These are phyloP conservation scores for Bombus confusus DNA, from an alignment of 1,140 invertebrate genomes.

Conservation along the genomic window DNA sequence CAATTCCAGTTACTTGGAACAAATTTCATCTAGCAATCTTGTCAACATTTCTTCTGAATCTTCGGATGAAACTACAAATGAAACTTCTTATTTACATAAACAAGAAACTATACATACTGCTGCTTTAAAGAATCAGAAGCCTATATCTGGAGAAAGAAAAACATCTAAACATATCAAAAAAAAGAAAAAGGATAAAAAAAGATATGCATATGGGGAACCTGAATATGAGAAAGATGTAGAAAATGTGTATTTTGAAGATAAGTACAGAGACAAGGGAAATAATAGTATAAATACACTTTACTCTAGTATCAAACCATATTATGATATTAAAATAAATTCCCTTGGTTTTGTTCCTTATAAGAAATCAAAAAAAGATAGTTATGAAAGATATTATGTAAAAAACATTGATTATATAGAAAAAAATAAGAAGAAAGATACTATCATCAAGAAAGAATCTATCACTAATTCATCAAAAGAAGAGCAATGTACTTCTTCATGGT, in stretches of 20 bases:
- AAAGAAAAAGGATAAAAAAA: slow-evolving; percentile 66
- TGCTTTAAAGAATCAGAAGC: slow-evolving; percentile 17
- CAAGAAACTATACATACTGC: slow-evolving; percentile 3
- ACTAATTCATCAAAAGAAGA: slow-evolving; percentile 49
- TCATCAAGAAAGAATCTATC: slow-evolving; percentile 69
- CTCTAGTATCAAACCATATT: slow-evolving; percentile 80
- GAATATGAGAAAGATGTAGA: slow-evolving; percentile 74
- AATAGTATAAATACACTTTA: slow-evolving; percentile 80
- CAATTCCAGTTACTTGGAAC: slow-evolving; percentile 73
- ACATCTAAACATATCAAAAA: slow-evolving; percentile 65
- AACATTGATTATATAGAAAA: slow-evolving; percentile 67
- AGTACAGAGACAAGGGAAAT: slow-evolving; percentile 77
- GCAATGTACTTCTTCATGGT: slow-evolving; percentile 60
- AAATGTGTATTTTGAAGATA: slow-evolving; percentile 84
- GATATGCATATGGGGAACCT: slow-evolving; percentile 29
- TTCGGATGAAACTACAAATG: slow-evolving; percentile 61
- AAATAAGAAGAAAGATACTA: slow-evolving; percentile 64
- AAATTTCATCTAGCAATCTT: slow-evolving; percentile 40
- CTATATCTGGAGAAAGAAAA: slow-evolving; percentile 12
- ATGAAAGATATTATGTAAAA: slow-evolving; percentile 74
- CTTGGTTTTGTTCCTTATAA: slow-evolving; percentile 67
- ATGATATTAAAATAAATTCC: slow-evolving; percentile 69
- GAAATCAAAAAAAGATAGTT: slow-evolving; percentile 62
- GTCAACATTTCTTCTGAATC: slow-evolving; percentile 67
- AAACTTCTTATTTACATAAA: slow-evolving; percentile 23